Evolutionary conservation across 2,113 vertebrate species (phyloP).

Genomic region (Delphinus delphis): DNA sequence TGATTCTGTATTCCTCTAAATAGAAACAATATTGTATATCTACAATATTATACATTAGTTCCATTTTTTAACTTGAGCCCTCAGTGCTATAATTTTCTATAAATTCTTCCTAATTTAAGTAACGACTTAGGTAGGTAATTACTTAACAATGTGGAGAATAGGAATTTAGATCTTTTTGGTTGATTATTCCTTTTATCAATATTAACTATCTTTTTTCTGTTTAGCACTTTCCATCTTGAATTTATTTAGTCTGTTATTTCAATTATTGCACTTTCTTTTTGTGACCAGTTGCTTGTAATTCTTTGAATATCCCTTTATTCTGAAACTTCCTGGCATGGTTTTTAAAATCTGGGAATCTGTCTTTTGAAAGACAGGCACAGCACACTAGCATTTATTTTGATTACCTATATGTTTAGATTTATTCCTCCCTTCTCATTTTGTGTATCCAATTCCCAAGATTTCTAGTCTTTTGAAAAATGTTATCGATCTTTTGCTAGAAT

Average conservation of each 20-base stretch:
- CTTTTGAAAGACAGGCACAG: neutral
- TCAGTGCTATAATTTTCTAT: neutral
- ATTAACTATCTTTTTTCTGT: neutral
- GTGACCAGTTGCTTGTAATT: neutral
- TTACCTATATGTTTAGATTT: neutral
- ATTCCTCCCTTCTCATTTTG: neutral
- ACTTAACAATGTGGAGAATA: neutral
- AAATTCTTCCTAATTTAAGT: neutral
- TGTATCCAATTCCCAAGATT: neutral
- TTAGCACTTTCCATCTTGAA: neutral
- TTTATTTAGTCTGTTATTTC: neutral
- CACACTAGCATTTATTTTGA: neutral
- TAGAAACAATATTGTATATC: neutral
- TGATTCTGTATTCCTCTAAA: neutral
- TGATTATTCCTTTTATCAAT: neutral
- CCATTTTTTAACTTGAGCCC: neutral
- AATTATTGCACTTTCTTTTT: neutral
- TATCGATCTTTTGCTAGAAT: neutral
- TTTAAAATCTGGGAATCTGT: neutral
- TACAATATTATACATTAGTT: neutral
- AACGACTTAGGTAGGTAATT: neutral
- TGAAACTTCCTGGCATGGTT: neutral
- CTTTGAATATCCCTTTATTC: neutral
- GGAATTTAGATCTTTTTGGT: neutral
- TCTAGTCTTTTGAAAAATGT: neutral